These are phyloP conservation scores for Drosophila lowei DNA, from an alignment of 1,140 invertebrate species.

Conservation along the genomic window DNA sequence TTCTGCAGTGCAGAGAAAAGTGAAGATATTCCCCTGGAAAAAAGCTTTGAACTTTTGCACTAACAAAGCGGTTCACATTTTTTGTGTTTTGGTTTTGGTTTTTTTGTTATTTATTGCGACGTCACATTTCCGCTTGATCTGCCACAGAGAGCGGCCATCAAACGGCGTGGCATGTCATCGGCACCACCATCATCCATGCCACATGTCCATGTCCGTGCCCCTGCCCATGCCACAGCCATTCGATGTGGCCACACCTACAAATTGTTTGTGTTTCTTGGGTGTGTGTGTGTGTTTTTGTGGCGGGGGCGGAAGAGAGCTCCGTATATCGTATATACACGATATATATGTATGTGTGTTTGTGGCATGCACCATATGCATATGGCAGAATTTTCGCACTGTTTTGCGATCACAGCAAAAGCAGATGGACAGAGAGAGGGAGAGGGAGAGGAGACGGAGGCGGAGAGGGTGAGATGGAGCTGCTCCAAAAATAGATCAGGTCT, in stretches of 20 bases:
- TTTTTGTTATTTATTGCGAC: conserved; percentile 70
- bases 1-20: no score
- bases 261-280: conserved; percentile 64
- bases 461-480: conserved; percentile 11
- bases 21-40: no score
- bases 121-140: conserved; percentile 81
- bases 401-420: neutral
- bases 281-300: conserved; percentile 6
- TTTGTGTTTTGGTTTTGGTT: conserved; percentile 10
- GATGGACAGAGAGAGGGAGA: neutral
- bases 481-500: conserved; percentile 78
- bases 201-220: conserved; percentile 1
- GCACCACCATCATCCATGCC: conserved; percentile 48
- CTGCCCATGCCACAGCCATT: conserved; percentile 24
- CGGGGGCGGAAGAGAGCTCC: conserved; percentile 11
- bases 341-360: conserved; percentile 19
- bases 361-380: conserved; percentile 28
- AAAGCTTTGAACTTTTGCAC: conserved; percentile 70
- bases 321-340: neutral
- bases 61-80: conserved; percentile 63
- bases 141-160: conserved; percentile 62
- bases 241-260: conserved; percentile 72
- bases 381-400: conserved; percentile 60
- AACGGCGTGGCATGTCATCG: conserved; percentile 42
- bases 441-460: conserved; percentile 1